Evolutionary conservation across 1,140 invertebrate genomes (phyloP), one percentile per base, ranked within the genome.

Genomic region (Drosophila kikkawai): DNA sequence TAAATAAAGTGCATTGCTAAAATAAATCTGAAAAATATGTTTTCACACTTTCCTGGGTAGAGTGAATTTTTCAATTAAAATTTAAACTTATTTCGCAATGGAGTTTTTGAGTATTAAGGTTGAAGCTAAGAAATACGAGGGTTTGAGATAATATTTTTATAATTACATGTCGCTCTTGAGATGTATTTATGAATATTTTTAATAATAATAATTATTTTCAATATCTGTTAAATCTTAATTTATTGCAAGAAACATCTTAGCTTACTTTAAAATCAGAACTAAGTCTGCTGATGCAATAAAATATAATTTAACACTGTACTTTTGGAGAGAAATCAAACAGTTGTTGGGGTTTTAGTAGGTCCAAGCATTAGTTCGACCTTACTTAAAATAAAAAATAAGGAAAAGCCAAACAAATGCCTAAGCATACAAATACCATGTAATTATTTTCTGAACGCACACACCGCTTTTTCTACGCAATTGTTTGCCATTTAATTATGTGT

Each of bases 401-500:
- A 59, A 48, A 65, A 19, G 12, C 39, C 73, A 44, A 55, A 68
- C 42, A 2, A 22, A 75, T 41, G 53, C 39, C 47, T 36, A 57
- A 60, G 53, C 29, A 66, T 42, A 42, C 47, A 70, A 67, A 48
- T 15, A 50, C 59, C 42, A 17, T 7, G 34, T 44, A 60, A 59
- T 44, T 63, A 50, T 39, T 42, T 67, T 41, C n/a, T 19, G 12
- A 60, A 59, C 45, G 45, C 63, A 61, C 17, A 36, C 32, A 9
- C 12, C 4, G n/a, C 59, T 71, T 47, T 47, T 29, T 48, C n/a
- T 7, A 36, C 50, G 34, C 29, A 29, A 70, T 74, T 87, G 73
- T 88, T 80, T 82, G 50, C 64, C 48, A 67, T 88, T 63, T 75
- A 81, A 80, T 90, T 88, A 84, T 81, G 73, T 70, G 67, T 75